A percentile compares a stretch with the other conserved stretches of the same genome.
Evolutionary conservation across 2,113 vertebrate genomes (phyloP).

Genomic region (Smithornis capensis): DNA sequence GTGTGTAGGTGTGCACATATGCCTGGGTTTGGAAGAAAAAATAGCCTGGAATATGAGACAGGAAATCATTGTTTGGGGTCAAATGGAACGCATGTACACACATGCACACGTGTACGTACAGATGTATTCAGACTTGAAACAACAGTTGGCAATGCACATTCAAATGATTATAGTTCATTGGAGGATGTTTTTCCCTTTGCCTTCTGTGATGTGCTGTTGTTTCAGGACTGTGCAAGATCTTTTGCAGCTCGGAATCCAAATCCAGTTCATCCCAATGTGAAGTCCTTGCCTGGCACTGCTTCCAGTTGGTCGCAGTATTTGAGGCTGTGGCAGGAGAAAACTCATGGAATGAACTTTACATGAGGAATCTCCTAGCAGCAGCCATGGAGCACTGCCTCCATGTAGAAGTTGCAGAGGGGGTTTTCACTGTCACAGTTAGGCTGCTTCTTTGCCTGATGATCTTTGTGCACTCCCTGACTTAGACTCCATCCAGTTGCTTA

Average conservation of each 20-base stretch:
- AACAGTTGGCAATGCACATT: neutral
- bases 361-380: neutral
- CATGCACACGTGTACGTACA: accelerated
- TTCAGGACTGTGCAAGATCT: neutral
- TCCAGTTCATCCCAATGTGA: neutral
- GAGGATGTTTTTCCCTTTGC: neutral
- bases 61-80: accelerated
- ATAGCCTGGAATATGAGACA: neutral
- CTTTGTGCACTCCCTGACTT: accelerated
- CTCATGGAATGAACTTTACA: accelerated
- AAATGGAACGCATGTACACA: neutral
- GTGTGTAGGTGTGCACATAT: accelerated
- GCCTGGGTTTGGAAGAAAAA: neutral
- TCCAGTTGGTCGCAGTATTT: neutral
- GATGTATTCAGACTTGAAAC: accelerated
- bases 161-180: neutral
- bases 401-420: accelerated
- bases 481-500: neutral
- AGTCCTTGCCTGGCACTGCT: neutral
- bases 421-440: neutral
- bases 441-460: neutral
- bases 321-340: neutral
- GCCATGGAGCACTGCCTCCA: accelerated
- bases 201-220: neutral
- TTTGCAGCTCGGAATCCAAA: neutral